phyloP scores from a whole-genome alignment of 2,888 invertebrate species.

The Archips xylosteana region DNA sequence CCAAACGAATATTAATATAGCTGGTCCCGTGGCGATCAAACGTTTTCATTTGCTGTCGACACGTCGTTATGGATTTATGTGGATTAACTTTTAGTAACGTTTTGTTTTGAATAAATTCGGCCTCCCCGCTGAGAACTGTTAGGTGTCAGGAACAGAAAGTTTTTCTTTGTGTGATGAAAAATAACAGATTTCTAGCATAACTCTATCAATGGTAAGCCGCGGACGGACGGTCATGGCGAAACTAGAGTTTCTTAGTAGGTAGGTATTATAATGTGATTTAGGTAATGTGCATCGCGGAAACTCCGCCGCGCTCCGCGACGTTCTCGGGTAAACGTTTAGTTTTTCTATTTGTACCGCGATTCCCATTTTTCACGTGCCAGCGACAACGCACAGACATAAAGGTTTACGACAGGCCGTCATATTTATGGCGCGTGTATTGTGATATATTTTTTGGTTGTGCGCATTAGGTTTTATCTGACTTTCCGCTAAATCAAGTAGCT shows the following conservation, averaged over 20 bases:
- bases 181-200: no score
- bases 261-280: constrained; percentile 4
- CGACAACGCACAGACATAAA: constrained; percentile 82
- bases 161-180: no score
- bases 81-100: constrained; percentile 47
- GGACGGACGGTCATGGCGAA: no score
- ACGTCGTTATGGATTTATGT: constrained; percentile 58
- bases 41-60: constrained; percentile 69
- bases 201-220: no score
- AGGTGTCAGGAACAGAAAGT: no score
- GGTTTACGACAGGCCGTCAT: constrained; percentile 85
- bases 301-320: constrained; percentile 13
- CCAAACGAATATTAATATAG: constrained; percentile 80
- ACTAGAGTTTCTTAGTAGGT: no score
- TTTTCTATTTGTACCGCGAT: constrained; percentile 70
- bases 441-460: constrained; percentile 85
- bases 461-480: constrained; percentile 85
- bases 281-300: constrained; percentile 21
- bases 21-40: constrained; percentile 65
- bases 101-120: constrained; percentile 44
- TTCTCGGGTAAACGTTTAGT: constrained; percentile 53
- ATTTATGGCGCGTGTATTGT: constrained; percentile 84
- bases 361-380: constrained; percentile 83
- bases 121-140: constrained; percentile 34
- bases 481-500: constrained; percentile 86